phyloP scores from a whole-genome alignment of 2,113 vertebrate species.

The Brienomyrus longianalis region DNA sequence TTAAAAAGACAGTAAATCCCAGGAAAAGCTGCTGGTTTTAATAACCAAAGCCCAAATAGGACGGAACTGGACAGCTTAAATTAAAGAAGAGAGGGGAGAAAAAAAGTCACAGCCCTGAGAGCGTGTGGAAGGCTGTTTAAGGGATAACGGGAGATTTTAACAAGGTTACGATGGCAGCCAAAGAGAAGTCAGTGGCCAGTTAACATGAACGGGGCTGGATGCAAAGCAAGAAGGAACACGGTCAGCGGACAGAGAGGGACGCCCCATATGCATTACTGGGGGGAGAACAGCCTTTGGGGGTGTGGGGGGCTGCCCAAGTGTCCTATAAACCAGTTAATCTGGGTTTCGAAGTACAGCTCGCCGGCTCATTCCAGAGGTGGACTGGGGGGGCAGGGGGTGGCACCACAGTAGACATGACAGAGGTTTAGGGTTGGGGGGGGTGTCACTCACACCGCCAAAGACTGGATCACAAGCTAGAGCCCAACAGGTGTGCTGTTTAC shows the following conservation, averaged over 20 bases:
- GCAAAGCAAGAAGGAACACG: not conserved
- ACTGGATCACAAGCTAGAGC: not conserved
- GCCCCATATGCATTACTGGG: not conserved
- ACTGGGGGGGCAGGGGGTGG: not conserved
- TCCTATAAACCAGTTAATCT: not conserved
- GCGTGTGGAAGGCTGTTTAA: not conserved
- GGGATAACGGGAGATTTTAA: not conserved
- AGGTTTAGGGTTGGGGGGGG: not conserved
- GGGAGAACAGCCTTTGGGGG: not conserved
- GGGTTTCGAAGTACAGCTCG: not conserved
- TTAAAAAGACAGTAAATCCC: slow-evolving; percentile 47
- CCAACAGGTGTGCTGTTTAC: not conserved
- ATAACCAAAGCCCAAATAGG: slow-evolving; percentile 36
- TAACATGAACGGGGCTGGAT: not conserved
- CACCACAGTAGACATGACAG: not conserved
- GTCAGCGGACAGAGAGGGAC: not conserved
- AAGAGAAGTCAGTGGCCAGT: not conserved
- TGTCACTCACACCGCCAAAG: too few relatives aligned
- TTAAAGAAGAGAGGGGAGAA: not conserved
- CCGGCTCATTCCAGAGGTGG: not conserved
- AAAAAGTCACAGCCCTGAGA: not conserved
- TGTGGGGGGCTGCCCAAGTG: not conserved
- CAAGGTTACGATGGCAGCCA: not conserved
- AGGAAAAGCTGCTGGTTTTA: slow-evolving; percentile 35
- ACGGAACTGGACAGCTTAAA: slow-evolving; percentile 7